Evolutionary conservation across 2,113 vertebrate species (phyloP).

Genomic region (Struthio camelus): DNA sequence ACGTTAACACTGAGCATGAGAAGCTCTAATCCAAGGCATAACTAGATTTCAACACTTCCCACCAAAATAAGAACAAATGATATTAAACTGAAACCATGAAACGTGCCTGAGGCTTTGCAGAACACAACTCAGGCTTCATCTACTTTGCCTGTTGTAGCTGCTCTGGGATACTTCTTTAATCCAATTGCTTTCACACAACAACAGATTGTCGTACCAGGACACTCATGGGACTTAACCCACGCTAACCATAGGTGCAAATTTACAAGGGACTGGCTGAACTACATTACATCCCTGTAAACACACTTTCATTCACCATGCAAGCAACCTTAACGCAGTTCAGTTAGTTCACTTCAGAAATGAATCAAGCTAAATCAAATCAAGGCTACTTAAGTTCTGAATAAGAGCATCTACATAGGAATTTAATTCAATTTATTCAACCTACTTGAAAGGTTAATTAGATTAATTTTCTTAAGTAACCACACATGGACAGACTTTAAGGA

Average conservation of each 20-base stretch:
- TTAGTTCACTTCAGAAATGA: background rate
- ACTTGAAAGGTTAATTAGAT: constrained; percentile 33
- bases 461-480: constrained; percentile 20
- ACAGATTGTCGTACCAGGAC: background rate
- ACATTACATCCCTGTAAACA: background rate
- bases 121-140: background rate
- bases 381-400: background rate
- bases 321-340: background rate
- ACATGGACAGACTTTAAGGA: background rate
- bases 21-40: background rate
- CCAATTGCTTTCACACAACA: constrained; percentile 18
- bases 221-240: background rate
- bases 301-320: background rate
- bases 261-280: background rate
- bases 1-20: background rate
- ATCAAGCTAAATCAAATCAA: background rate
- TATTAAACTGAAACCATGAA: background rate
- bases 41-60: background rate
- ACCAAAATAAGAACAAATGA: background rate
- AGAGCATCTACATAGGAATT: background rate
- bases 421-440: constrained; percentile 31
- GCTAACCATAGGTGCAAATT: background rate
- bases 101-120: constrained; percentile 22
- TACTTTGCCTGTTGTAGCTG: background rate
- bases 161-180: background rate